Evolutionary conservation across 2,797 vertebrate genomes (phyloP).

Genomic region (Notolepis coatsorum): DNA sequence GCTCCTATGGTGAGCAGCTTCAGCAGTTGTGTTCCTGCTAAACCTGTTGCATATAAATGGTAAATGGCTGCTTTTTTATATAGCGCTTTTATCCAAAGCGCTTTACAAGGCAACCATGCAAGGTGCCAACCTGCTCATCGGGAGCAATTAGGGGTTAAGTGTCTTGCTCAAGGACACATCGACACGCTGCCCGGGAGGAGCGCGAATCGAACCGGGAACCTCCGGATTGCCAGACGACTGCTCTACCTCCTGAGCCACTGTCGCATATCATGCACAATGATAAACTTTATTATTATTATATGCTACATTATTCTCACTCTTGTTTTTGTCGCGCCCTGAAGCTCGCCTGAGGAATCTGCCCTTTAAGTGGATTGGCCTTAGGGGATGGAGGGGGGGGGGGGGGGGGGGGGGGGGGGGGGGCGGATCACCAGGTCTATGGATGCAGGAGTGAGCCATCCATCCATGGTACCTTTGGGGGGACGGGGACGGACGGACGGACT

Average conservation of each 20-base stretch:
- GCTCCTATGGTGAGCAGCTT: constrained; percentile 47
- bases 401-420: constrained; percentile 29
- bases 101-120: too few relatives aligned
- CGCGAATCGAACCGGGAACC: too few relatives aligned
- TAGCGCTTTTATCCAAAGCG: too few relatives aligned
- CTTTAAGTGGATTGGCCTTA: constrained; percentile 61
- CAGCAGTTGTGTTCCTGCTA: constrained; percentile 26
- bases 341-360: constrained; percentile 52
- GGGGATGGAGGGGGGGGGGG: constrained; percentile 53
- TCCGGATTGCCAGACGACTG: too few relatives aligned
- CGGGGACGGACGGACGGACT: background rate
- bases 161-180: too few relatives aligned
- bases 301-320: constrained; percentile 40
- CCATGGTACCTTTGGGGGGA: constrained; percentile 44
- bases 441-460: constrained; percentile 63
- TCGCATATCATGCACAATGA: constrained; percentile 28
- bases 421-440: too few relatives aligned
- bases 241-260: too few relatives aligned
- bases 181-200: too few relatives aligned
- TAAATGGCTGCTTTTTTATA: too few relatives aligned
- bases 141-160: too few relatives aligned
- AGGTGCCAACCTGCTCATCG: too few relatives aligned
- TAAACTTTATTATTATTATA: constrained; percentile 36
- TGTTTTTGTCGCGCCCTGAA: constrained; percentile 41
- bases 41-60: constrained; percentile 22